These are phyloP conservation scores for Orthosia incerta DNA, from an alignment of 2,888 invertebrate genomes.

Conservation along the genomic window DNA sequence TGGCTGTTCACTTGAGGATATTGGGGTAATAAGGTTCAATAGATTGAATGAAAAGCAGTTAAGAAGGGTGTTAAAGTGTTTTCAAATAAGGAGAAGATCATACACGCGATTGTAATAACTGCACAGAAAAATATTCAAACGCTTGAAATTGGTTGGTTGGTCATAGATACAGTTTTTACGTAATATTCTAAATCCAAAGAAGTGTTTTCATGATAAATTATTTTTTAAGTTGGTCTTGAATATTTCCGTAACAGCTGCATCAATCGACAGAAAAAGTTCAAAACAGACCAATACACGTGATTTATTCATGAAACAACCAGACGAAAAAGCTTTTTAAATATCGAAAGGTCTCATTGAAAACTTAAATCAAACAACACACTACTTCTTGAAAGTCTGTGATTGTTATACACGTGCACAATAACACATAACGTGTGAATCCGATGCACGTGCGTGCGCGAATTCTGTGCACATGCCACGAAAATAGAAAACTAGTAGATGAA, in stretches of 20 bases:
- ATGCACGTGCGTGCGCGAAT: constrained; percentile 56
- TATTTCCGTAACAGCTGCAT: background rate
- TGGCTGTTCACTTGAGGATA: constrained; percentile 39
- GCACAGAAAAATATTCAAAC: background rate
- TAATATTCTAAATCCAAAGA: background rate
- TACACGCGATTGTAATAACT: too few species aligned
- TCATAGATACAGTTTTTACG: background rate
- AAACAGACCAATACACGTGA: constrained; percentile 18
- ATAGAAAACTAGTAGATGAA: constrained; percentile 59
- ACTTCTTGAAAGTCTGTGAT: constrained; percentile 30
- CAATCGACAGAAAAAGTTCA: constrained; percentile 15
- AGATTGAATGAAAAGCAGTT: constrained; percentile 3
- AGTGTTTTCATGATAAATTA: background rate
- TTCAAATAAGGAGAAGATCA: background rate
- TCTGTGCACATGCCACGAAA: constrained; percentile 52
- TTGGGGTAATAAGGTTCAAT: constrained; percentile 18
- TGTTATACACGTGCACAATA: constrained; percentile 52
- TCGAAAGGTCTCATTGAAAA: constrained; percentile 23
- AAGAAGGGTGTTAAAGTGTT: background rate
- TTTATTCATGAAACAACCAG: constrained; percentile 5
- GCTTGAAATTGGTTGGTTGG: too few species aligned
- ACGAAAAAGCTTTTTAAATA: constrained; percentile 10
- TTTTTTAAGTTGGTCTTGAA: background rate
- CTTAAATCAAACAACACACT: constrained; percentile 26
- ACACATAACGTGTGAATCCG: constrained; percentile 47